These are phyloP conservation scores for Atta texana DNA, from an alignment of 1,140 invertebrate species.

Conservation along the genomic window DNA sequence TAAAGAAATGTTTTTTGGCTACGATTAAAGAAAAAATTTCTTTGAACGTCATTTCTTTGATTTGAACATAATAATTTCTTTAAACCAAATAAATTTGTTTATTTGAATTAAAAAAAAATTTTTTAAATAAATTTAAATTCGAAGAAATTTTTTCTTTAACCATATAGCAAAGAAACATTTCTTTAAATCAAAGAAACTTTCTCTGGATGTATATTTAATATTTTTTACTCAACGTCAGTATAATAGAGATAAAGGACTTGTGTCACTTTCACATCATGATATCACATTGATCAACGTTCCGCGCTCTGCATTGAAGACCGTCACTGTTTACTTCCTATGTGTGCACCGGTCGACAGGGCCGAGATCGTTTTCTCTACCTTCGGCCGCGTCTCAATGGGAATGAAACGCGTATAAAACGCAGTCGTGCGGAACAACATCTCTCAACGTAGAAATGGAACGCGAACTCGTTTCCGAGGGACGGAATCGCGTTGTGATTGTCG, in stretches of 20 bases:
- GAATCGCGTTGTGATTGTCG: slow-evolving; percentile 1
- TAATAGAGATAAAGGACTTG: slow-evolving; percentile 7
- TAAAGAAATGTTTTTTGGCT: too few species aligned
- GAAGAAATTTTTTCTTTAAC: too few species aligned
- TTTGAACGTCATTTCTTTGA: too few species aligned
- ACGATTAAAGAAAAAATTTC: too few species aligned
- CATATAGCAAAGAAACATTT: too few species aligned
- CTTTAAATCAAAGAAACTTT: too few species aligned
- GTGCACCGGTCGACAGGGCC: slow-evolving; percentile 22
- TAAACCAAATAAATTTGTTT: too few species aligned
- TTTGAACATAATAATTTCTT: too few species aligned
- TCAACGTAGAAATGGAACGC: slow-evolving; percentile 29
- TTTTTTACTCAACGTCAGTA: too few species aligned
- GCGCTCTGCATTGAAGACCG: slow-evolving; percentile 41
- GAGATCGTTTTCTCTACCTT: slow-evolving; percentile 23
- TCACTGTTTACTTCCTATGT: slow-evolving; percentile 68
- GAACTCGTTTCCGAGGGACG: slow-evolving; percentile 50
- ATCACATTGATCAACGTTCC: slow-evolving; percentile 46
- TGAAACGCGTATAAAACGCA: slow-evolving; percentile 49
- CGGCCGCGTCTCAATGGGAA: slow-evolving; percentile 29
- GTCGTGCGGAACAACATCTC: slow-evolving; percentile 69
- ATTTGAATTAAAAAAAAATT: too few species aligned
- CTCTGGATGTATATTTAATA: too few species aligned
- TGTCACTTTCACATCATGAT: slow-evolving; percentile 6
- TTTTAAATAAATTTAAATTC: too few species aligned